Base-by-base conservation (phyloP, 2,797 vertebrate genomes). In the Sebastes reedi region DNA sequence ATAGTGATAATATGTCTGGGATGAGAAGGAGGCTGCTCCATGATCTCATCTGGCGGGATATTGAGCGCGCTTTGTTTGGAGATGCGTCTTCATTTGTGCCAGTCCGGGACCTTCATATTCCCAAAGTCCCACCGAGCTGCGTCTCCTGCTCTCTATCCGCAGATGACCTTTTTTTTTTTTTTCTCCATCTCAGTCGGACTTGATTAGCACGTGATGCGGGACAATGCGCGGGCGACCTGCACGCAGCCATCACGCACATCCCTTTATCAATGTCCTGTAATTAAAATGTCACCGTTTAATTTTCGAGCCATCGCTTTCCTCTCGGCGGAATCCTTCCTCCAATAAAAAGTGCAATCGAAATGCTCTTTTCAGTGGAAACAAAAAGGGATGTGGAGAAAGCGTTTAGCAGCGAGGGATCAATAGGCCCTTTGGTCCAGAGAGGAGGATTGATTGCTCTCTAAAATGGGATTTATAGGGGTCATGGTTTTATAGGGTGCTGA, bases 271-370 rank as follows among this genome's bases (percentile, higher is more conserved):
- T 97, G 97, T 96, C 96, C 96, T 96, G 97, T 97, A 97, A 98
- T 98, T 98, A 98, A 98, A 98, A 97, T 97, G 97, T 98, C 97
- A 97, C 94, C 94, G 93, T 96, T 97, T 97, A 95, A 97, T 98
- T 97, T 96, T 95, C 94, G 91, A 96, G 94, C 95, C 94, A 89
- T 89, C 87, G 94, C 91, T 92, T 94, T 93, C 87, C 96, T 94
- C 95, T 96, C 94, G 94, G 94, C 95, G 94, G 96, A 97, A 95
- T 97, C 96, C 96, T 94, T 95, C 91, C 94, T 95, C 95, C 96
- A 96, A 97, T 96, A 94, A 97, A 96, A 96, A 94, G 95, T 92
- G 94, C 94, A 96, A 97, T 98, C 96, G 97, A 97, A 98, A 94
- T 87, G 90, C 95, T 96, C 95, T 95, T 96, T 96, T 94, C 93